These are phyloP conservation scores for Dermatophagoides farinae DNA, from an alignment of 1,140 invertebrate genomes.

Conservation along the genomic window DNA sequence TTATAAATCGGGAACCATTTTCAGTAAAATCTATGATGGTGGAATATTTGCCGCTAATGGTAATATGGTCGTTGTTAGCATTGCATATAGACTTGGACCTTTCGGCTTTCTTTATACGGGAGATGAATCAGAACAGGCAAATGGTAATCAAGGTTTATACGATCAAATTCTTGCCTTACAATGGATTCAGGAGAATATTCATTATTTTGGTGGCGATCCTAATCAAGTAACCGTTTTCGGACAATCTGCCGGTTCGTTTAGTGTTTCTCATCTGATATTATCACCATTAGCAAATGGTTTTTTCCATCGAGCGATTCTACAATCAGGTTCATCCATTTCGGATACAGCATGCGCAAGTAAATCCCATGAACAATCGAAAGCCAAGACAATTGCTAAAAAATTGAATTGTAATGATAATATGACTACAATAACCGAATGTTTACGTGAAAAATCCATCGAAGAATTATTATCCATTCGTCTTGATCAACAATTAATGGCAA, in stretches of 20 bases:
- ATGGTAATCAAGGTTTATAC: conserved; percentile 62
- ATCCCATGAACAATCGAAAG: neutral
- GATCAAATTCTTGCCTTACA: conserved; percentile 32
- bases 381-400: neutral
- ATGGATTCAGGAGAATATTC: conserved; percentile 82
- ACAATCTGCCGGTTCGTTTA: conserved; percentile 82
- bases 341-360: neutral
- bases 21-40: conserved; percentile 74
- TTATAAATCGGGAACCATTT: conserved; percentile 32
- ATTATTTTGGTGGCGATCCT: conserved; percentile 76
- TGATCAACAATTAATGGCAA: neutral
- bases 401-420: neutral
- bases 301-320: conserved; percentile 45
- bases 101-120: conserved; percentile 63
- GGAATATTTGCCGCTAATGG: conserved; percentile 65
- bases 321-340: conserved; percentile 29
- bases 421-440: neutral
- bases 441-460: neutral
- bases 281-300: conserved; percentile 61
- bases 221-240: conserved; percentile 85
- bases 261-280: conserved; percentile 75
- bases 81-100: conserved; percentile 79
- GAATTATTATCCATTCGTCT: neutral
- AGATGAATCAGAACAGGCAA: conserved; percentile 42
- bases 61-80: conserved; percentile 74